phyloP scores from a whole-genome alignment of 2,797 vertebrate genomes.

The Nyctalus aviator region DNA sequence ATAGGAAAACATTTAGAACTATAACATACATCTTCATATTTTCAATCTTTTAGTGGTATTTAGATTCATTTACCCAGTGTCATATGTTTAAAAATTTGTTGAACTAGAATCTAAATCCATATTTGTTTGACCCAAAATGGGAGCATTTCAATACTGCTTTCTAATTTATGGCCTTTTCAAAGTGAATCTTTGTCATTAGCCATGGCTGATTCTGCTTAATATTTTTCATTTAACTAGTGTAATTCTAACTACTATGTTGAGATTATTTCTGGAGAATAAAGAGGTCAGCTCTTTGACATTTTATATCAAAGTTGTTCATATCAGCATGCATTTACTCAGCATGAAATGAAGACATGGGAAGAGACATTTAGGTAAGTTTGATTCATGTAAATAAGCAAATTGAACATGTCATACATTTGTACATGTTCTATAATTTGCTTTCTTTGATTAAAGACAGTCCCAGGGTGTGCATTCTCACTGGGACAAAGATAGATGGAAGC shows the following conservation, averaged over 20 bases:
- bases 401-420: background rate
- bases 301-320: background rate
- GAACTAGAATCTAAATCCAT: background rate
- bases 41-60: conserved; percentile 1
- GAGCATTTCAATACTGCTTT: background rate
- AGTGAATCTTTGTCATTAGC: background rate
- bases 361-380: conserved; percentile 8
- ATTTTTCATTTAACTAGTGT: conserved; percentile 36
- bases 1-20: background rate
- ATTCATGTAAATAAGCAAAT: background rate
- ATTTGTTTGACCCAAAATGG: background rate
- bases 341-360: background rate
- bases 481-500: background rate
- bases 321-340: background rate
- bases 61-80: background rate
- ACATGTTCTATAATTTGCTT: background rate
- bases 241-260: conserved; percentile 21
- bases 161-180: background rate
- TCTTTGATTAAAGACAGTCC: background rate
- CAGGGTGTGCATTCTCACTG: background rate
- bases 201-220: background rate
- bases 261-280: background rate
- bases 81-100: background rate
- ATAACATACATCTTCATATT: background rate
- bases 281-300: conserved; percentile 28